phyloP scores from a whole-genome alignment of 1,140 invertebrate genomes.

The Diachasma alloeum region DNA sequence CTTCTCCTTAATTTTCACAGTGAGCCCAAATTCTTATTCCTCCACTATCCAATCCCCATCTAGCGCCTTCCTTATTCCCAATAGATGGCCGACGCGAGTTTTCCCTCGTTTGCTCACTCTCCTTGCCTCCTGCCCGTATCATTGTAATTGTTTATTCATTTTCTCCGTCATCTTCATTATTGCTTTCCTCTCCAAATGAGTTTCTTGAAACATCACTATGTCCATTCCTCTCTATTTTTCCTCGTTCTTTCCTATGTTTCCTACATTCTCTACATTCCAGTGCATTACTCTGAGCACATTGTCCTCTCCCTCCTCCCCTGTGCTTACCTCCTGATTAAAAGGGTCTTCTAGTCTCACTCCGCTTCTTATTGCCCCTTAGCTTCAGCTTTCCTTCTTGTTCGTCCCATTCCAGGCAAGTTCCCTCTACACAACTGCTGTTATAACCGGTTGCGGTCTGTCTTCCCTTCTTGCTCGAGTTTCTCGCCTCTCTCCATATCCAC shows the following conservation, averaged over 20 bases:
- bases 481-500: constrained; percentile 15
- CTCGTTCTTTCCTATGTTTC: too few species aligned
- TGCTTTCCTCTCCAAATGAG: constrained; percentile 24
- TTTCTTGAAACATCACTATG: too few species aligned
- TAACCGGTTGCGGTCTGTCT: background rate
- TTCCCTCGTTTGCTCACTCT: constrained; percentile 30
- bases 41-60: background rate
- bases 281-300: constrained; percentile 32
- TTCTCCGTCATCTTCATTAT: constrained; percentile 2
- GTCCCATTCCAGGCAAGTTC: background rate
- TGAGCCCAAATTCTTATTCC: background rate
- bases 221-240: too few species aligned
- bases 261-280: too few species aligned
- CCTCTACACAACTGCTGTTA: background rate
- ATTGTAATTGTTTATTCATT: constrained; percentile 22
- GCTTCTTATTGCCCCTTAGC: background rate
- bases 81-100: constrained; percentile 26
- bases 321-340: background rate
- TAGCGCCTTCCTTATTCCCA: constrained; percentile 30
- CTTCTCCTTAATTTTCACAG: background rate
- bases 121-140: constrained; percentile 19
- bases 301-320: constrained; percentile 11
- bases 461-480: constrained; percentile 13
- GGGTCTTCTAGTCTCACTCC: background rate
- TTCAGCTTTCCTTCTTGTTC: background rate